These are phyloP conservation scores for Sebastolobus altivelis DNA, from an alignment of 2,797 vertebrate species.

Conservation along the genomic window DNA sequence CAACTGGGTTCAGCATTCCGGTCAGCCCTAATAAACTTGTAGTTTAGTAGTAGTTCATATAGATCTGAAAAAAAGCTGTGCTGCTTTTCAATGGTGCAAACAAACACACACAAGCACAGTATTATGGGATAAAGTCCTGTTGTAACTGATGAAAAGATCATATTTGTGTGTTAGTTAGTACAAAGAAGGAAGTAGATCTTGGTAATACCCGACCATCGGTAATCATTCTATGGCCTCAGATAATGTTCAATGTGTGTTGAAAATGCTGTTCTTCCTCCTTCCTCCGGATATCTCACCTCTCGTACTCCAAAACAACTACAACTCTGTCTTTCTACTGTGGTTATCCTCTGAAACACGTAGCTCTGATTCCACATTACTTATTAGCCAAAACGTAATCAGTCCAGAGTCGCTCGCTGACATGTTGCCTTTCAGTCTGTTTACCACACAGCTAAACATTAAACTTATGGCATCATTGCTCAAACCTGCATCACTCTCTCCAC, in stretches of 20 bases:
- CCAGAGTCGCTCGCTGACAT: constrained; percentile 27
- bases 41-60: neutral
- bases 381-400: constrained; percentile 66
- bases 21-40: no score
- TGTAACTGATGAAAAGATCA: constrained; percentile 1
- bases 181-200: constrained; percentile 40
- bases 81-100: neutral
- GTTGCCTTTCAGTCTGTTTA: constrained; percentile 55
- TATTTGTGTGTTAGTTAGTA: neutral
- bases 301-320: neutral
- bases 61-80: neutral
- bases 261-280: neutral
- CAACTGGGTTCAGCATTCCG: no score
- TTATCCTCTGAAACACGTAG: neutral
- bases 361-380: constrained; percentile 61
- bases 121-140: neutral
- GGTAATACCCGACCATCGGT: neutral
- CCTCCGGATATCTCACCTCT: neutral
- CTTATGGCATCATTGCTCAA: constrained; percentile 57
- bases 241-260: neutral
- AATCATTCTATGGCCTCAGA: constrained; percentile 2
- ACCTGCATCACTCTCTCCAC: constrained; percentile 18
- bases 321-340: neutral
- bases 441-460: constrained; percentile 78
- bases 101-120: neutral